Base-by-base conservation (phyloP, 2,113 vertebrate genomes). In the Hystrix brachyura region DNA sequence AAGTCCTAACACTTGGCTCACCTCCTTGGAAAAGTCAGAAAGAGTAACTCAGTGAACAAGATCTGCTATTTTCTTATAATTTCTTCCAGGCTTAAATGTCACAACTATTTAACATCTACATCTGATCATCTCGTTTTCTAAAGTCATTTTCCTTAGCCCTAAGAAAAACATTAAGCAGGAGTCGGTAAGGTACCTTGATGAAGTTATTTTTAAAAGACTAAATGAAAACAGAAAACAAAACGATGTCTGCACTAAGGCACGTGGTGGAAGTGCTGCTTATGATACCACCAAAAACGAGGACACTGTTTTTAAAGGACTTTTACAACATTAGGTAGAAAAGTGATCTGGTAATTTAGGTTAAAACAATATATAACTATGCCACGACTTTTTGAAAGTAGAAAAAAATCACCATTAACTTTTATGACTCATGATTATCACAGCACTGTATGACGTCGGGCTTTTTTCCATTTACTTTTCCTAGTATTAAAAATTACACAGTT, bases 401-500 rank as follows among this genome's bases (percentile, higher is more conserved):
- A 80, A n/a, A 12, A 38, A 12, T 48, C 15, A 59, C n/a, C 15
- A 21, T n/a, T 8, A 69, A 65, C n/a, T 80, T 79, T n/a, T 81
- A 53, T 34, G 71, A 43, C 27, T 87, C 72, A 46, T 10, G 34
- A 53, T 62, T 87, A 71, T 48, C 59, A 53, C 8, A 15, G 25
- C 15, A 65, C 25, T 21, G 62, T 46, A 32, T 74, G 23, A 72
- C 18, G 25, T 71, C 69, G 15, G 23, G 9, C 8, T 32, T 64
- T 91, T 74, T 60, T 25, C 67, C 38, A 79, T 51, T 94, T 88
- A 69, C 7, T 55, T 81, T 91, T 80, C 69, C 51, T 92, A 72
- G 38, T 10, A 79, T 80, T 79, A 93, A 93, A n/a, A 93, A 62
- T 32, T 17, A 51, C 7, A 21, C 9, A 81, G 19, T 67, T 74